Conservation (phyloP, 53 echinoderm and acorn worm species). For the Hippasteria phrygiana region DNA sequence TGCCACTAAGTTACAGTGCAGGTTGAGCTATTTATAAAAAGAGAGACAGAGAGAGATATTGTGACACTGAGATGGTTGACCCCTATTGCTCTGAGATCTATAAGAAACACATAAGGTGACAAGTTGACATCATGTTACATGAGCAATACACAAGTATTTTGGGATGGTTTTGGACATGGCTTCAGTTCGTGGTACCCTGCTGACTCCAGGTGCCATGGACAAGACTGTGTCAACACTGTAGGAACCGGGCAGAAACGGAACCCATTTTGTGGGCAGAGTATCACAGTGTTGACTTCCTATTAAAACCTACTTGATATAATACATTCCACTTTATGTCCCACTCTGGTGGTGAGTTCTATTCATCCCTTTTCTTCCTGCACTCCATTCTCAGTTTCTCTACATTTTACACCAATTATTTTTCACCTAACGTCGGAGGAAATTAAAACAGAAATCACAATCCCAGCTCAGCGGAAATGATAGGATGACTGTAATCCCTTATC, state of each 20-base stretch:
- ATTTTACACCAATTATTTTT: neutral
- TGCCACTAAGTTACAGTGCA: too few relatives aligned
- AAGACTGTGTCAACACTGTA: constrained; percentile 35
- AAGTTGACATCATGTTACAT: neutral
- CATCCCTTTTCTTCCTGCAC: neutral
- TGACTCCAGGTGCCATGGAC: constrained; percentile 39
- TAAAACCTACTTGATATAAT: too few relatives aligned
- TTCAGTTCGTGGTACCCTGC: constrained; percentile 18
- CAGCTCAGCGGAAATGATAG: neutral
- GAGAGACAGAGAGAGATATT: too few relatives aligned
- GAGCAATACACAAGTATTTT: neutral
- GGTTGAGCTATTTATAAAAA: too few relatives aligned
- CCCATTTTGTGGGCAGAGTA: neutral
- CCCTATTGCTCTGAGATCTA: neutral
- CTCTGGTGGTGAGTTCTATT: neutral
- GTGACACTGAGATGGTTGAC: too few relatives aligned
- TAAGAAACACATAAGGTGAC: neutral
- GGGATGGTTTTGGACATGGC: neutral
- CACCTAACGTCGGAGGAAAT: neutral
- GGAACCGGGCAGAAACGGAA: neutral
- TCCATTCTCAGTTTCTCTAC: neutral
- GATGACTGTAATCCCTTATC: neutral
- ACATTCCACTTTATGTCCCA: too few relatives aligned
- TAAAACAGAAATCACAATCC: neutral
- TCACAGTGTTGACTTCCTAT: too few relatives aligned